Percentiles rank a stretch among this genome's conserved stretches.
These are phyloP conservation scores for Caenorhabditis angaria DNA, from an alignment of 2,888 invertebrate genomes.

Conservation along the genomic window DNA sequence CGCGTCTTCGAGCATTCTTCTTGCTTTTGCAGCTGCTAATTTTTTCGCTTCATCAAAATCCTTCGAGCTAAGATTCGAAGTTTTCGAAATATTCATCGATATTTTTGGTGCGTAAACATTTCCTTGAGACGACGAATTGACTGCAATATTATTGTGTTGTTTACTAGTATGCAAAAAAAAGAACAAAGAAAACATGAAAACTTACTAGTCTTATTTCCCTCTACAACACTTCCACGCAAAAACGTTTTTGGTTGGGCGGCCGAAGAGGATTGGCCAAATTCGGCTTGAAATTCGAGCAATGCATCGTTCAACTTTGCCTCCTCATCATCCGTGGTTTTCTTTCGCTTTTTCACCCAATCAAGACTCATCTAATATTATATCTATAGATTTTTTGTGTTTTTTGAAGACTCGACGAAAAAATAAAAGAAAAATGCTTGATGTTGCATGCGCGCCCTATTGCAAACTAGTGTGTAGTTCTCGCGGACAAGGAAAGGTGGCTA, in stretches of 20 bases:
- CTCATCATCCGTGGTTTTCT: conserved; percentile 33
- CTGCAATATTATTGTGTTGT: conserved; percentile 24
- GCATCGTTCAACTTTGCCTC: conserved; percentile 44
- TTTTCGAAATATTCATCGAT: conserved; percentile 23
- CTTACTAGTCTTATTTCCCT: conserved; percentile 58
- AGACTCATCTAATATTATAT: conserved; percentile 20
- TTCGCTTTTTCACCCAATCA: conserved; percentile 40
- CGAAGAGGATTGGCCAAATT: conserved; percentile 33
- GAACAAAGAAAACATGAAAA: conserved; percentile 12
- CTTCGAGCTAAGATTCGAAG: conserved; percentile 32
- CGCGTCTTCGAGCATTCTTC: conserved; percentile 63
- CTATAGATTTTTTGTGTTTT: neutral
- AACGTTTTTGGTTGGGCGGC: conserved; percentile 81
- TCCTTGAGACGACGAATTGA: conserved; percentile 14
- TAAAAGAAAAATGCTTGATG: neutral
- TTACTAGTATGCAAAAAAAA: conserved; percentile 10
- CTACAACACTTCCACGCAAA: conserved; percentile 94
- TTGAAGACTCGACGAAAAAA: neutral
- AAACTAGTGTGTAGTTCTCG: neutral
- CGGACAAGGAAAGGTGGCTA: neutral
- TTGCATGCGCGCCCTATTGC: neutral
- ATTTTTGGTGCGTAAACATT: conserved; percentile 42
- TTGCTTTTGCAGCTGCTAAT: conserved; percentile 65
- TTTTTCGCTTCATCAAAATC: conserved; percentile 63
- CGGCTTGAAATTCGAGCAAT: conserved; percentile 38